A percentile compares a stretch with the other conserved stretches of the same genome.
Evolutionary conservation across 2,797 vertebrate genomes (phyloP).

Genomic region (Pangasius macronema): DNA sequence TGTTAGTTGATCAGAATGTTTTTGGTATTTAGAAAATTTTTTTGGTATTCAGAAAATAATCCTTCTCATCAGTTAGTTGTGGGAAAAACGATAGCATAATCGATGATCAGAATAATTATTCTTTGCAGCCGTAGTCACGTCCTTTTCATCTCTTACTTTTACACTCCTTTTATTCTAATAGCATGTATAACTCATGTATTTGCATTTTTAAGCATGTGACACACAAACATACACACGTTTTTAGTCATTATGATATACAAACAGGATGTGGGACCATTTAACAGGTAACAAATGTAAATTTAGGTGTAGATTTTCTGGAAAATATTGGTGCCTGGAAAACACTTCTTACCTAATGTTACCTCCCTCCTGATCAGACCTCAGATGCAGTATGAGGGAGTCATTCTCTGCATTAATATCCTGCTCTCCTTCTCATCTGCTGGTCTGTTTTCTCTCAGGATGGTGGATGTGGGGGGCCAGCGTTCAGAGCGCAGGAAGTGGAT

Average conservation of each 20-base stretch:
- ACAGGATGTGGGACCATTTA: neutral
- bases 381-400: no score
- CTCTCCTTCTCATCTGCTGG: neutral
- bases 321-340: neutral
- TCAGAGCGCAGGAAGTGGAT: conserved; percentile 99
- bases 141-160: no score
- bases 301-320: neutral
- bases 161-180: no score
- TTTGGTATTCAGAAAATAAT: no score
- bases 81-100: no score
- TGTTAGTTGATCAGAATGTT: no score
- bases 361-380: neutral
- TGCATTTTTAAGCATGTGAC: no score
- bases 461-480: conserved; percentile 96
- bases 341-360: neutral
- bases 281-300: neutral
- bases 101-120: neutral
- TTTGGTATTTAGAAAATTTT: no score
- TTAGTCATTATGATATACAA: neutral
- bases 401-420: neutral
- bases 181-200: no score
- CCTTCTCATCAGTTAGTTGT: no score
- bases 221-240: neutral
- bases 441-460: conserved; percentile 81
- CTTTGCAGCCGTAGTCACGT: no score